These are phyloP conservation scores for Diadophis punctatus DNA, from an alignment of 2,113 vertebrate genomes.

Conservation along the genomic window DNA sequence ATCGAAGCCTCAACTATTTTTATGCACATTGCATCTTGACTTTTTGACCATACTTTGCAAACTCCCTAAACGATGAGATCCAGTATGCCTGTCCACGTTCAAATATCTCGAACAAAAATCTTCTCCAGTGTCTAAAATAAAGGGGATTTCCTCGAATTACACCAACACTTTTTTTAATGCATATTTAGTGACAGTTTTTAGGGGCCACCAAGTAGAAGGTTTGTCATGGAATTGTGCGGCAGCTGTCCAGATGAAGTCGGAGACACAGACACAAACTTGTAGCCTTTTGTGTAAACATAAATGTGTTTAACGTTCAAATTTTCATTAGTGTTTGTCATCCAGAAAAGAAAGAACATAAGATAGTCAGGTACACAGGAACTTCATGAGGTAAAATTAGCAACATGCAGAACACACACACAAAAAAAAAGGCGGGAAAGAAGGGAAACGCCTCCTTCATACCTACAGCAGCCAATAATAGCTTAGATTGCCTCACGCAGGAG, in stretches of 20 bases:
- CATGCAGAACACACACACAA: background rate
- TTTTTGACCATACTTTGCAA: background rate
- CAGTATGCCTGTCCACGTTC: background rate
- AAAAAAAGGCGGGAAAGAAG: background rate
- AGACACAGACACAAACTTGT: background rate
- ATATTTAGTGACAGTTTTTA: background rate
- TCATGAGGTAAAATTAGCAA: background rate
- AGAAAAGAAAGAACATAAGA: background rate
- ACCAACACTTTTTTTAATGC: background rate
- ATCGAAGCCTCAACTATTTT: background rate
- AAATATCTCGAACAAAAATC: background rate
- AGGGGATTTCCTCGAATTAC: background rate
- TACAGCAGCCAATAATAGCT: background rate
- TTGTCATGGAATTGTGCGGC: background rate
- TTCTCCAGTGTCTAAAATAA: background rate
- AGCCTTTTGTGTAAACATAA: background rate
- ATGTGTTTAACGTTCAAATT: background rate
- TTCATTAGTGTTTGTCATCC: background rate
- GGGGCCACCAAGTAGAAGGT: background rate
- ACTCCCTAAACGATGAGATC: background rate
- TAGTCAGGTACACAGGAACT: background rate
- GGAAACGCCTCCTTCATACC: background rate
- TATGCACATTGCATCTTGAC: background rate
- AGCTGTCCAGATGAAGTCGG: background rate
- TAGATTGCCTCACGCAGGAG: background rate